Percentiles rank a stretch among this genome's conserved stretches.
These are phyloP conservation scores for Vanessa atalanta DNA, from an alignment of 1,140 invertebrate species.

Conservation along the genomic window DNA sequence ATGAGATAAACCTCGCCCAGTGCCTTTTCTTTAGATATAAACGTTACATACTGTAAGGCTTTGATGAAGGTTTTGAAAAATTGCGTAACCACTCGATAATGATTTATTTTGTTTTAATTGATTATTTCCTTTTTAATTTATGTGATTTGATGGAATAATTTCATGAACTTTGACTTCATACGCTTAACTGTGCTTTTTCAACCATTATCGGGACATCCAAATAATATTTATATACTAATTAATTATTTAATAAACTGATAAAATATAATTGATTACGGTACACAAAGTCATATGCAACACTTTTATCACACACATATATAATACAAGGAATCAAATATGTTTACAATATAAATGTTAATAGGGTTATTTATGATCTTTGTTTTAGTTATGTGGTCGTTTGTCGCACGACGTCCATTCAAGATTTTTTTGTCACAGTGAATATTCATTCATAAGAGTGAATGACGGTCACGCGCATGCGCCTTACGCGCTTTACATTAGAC, in stretches of 20 bases:
- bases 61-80: not conserved
- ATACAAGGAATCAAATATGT: too few species aligned
- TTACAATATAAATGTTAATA: not conserved
- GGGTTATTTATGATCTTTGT: not conserved
- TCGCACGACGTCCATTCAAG: constrained; percentile 36
- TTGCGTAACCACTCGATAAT: not conserved
- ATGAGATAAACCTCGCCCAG: constrained; percentile 42
- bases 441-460: constrained; percentile 58
- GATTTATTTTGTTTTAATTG: not conserved
- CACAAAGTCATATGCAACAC: too few species aligned
- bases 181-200: too few species aligned
- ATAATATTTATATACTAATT: too few species aligned
- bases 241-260: too few species aligned
- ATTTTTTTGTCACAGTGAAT: constrained; percentile 54
- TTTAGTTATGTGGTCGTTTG: constrained; percentile 24
- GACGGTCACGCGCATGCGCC: constrained; percentile 49
- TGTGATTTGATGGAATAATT: too few species aligned
- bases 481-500: constrained; percentile 64
- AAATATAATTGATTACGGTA: too few species aligned
- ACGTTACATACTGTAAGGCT: too few species aligned
- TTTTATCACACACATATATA: too few species aligned
- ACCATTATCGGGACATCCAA: too few species aligned
- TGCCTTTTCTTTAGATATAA: constrained; percentile 18
- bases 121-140: too few species aligned
- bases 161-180: too few species aligned